Evolutionary conservation across 2,113 vertebrate genomes (phyloP).

Genomic region (Entelurus aequoreus): DNA sequence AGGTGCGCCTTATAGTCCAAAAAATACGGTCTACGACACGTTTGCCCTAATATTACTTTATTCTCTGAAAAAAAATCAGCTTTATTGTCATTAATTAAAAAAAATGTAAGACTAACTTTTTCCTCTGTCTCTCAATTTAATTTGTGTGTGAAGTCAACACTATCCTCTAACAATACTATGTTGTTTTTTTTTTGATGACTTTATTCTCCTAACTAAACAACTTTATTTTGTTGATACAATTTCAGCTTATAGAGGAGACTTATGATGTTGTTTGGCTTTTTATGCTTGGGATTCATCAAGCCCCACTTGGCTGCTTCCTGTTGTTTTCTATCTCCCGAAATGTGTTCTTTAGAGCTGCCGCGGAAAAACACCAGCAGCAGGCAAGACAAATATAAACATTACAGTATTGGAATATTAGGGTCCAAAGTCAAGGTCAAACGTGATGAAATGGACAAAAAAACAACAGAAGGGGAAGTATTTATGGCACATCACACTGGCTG

Average conservation of each 20-base stretch:
- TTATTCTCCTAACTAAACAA: too few species aligned
- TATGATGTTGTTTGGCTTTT: conserved; percentile 18
- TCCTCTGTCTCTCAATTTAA: too few species aligned
- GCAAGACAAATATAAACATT: background rate
- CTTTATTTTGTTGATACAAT: too few species aligned
- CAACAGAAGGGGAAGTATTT: conserved; percentile 6
- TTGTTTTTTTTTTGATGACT: conserved; percentile 10
- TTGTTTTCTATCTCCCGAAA: conserved; percentile 19
- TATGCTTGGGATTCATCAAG: conserved; percentile 18
- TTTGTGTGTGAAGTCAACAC: too few species aligned
- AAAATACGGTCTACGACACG: too few species aligned
- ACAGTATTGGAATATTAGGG: background rate
- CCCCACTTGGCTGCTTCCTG: conserved; percentile 7
- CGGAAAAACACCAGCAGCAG: background rate
- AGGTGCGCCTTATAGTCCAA: too few species aligned
- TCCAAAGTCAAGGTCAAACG: background rate
- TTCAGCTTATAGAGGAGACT: conserved; percentile 21
- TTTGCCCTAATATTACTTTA: too few species aligned
- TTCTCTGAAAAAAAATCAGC: too few species aligned
- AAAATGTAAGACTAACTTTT: too few species aligned
- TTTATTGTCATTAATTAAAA: too few species aligned
- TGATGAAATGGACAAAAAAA: background rate
- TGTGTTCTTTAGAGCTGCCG: conserved; percentile 3
- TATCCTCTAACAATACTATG: too few species aligned
- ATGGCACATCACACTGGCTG: background rate